Base-by-base conservation (phyloP, 2,113 vertebrate genomes). In the Thamnaconus septentrionalis region DNA sequence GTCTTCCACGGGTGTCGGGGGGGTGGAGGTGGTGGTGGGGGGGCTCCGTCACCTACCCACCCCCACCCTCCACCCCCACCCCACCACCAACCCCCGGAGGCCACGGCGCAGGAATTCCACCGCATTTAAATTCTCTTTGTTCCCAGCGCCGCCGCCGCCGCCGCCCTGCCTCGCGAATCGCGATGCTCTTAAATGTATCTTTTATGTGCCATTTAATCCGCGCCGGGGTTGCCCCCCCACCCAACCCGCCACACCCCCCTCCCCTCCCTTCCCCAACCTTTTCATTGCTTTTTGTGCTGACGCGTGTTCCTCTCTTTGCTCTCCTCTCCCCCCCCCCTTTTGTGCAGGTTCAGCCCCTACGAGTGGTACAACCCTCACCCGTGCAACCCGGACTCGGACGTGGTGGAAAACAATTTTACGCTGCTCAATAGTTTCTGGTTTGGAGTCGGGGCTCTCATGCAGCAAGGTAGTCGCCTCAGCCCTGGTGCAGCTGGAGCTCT, bases 351-450 rank as follows among this genome's bases (percentile, higher is more conserved):
- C 94, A 98, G 97, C 89, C 97, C 97, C 41, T 98, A 98, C 90
- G 97, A 98, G 93, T 98, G 97, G 97, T 98, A 98, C 94, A 98
- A 98, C 75, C 97, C 97, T 87, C 97, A 98, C 86, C 96, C 97
- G 71, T 98, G 97, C 94, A 98, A 98, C 86, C 97, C 96, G 45
- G 96, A 98, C 92, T 98, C 97, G 71, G 97, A 98, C 87, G 95
- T 98, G 90, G 95, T 98, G 96, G 97, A 98, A 94, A 98, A 98
- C 94, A 98, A 98, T 95, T 98, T 98, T 92, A 98, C 97, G 75
- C 96, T 98, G 87, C 95, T 98, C 93, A 98, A 98, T 96, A 98
- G 97, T 96, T 98, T 98, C 96, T 98, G 97, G 97, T 98, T 98
- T 94, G 97, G 97, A 93, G 94, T 98, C 90, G 97, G 97, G 92